Percentiles rank a stretch among this genome's conserved stretches.
Evolutionary conservation across 2,797 vertebrate genomes (phyloP).

Genomic region (Denticeps clupeoides): DNA sequence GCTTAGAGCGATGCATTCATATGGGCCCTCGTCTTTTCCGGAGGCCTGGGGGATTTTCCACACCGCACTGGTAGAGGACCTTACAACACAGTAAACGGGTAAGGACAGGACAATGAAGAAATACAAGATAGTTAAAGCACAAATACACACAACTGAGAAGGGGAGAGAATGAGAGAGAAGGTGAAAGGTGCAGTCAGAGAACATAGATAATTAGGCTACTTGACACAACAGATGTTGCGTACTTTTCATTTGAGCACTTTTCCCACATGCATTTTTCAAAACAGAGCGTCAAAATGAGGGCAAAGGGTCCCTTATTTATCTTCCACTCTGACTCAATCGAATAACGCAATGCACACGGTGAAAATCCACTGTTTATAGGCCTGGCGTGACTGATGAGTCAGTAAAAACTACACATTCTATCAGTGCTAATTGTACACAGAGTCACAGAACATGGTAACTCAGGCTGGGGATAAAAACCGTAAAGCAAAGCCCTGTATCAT

Average conservation of each 20-base stretch:
- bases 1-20: conserved; percentile 74
- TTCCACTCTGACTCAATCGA: conserved; percentile 35
- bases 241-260: conserved; percentile 31
- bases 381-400: conserved; percentile 35
- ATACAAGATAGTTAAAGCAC: background rate
- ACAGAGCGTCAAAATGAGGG: conserved; percentile 30
- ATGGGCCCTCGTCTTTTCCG: conserved; percentile 66
- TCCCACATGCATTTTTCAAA: conserved; percentile 38
- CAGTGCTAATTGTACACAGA: conserved; percentile 34
- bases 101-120: background rate
- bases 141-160: background rate
- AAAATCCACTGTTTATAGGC: conserved; percentile 25
- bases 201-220: conserved; percentile 21
- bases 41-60: conserved; percentile 73
- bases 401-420: conserved; percentile 26
- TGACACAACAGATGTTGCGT: conserved; percentile 12
- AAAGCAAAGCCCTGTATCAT: conserved; percentile 10
- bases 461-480: conserved; percentile 1
- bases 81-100: conserved; percentile 36
- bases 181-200: conserved; percentile 20
- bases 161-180: background rate
- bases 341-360: conserved; percentile 38
- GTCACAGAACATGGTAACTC: conserved; percentile 3
- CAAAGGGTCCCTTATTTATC: conserved; percentile 27
- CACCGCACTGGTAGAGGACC: conserved; percentile 65